These are phyloP conservation scores for Oreochromis tanganicae DNA, from an alignment of 2,113 vertebrate species.

Conservation along the genomic window DNA sequence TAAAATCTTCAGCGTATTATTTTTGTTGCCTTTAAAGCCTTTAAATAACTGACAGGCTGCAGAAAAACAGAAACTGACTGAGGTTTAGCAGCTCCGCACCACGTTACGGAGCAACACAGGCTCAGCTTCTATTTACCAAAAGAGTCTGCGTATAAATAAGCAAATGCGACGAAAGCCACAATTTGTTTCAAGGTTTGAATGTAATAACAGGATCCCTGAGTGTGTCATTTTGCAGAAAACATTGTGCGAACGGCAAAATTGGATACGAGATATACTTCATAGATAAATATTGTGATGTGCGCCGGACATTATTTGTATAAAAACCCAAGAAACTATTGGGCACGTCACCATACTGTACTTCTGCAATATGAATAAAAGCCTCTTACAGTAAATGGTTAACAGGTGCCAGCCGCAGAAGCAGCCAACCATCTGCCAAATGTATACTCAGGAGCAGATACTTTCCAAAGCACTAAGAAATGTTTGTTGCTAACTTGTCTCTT, in stretches of 20 bases:
- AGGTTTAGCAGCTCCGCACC: neutral
- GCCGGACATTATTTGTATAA: neutral
- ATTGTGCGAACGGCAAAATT: neutral
- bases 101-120: neutral
- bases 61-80: neutral
- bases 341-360: neutral
- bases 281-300: neutral
- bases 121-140: neutral
- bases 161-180: neutral
- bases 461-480: neutral
- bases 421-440: neutral
- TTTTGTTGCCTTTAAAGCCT: neutral
- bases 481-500: neutral
- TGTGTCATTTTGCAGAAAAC: neutral
- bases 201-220: neutral
- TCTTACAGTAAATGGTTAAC: neutral
- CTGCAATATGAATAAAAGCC: neutral
- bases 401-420: neutral
- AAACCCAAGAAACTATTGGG: neutral
- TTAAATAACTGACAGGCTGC: neutral
- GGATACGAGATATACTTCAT: neutral
- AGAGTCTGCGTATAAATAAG: neutral
- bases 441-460: neutral
- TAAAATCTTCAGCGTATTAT: neutral
- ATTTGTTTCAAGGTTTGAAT: neutral